Conservation (phyloP, 2,888 invertebrate species). For the Miltochrista miniata region DNA sequence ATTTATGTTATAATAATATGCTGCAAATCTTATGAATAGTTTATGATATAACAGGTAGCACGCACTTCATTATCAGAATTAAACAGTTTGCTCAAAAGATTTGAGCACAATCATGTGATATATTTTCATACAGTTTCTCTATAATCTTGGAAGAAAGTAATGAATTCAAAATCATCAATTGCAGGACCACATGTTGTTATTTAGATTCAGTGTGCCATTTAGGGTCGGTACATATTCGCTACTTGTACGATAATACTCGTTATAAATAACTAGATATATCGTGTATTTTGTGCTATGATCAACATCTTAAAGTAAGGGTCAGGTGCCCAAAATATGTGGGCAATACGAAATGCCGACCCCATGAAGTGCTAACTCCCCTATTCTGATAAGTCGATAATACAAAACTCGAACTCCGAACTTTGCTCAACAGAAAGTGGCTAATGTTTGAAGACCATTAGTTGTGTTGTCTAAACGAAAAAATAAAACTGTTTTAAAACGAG, state of each 20-base stretch:
- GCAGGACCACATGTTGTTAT: conserved; percentile 52
- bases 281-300: too few relatives aligned
- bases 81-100: conserved; percentile 45
- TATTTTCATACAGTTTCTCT: conserved; percentile 60
- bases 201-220: conserved; percentile 52
- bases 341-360: background rate
- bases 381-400: background rate
- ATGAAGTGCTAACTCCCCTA: background rate
- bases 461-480: conserved; percentile 13
- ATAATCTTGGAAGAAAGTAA: conserved; percentile 50
- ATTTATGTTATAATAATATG: conserved; percentile 37
- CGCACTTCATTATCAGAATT: conserved; percentile 44
- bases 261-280: background rate
- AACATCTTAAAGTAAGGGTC: too few relatives aligned
- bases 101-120: conserved; percentile 46
- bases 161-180: conserved; percentile 49
- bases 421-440: conserved; percentile 5
- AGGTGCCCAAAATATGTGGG: too few relatives aligned
- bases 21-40: conserved; percentile 61
- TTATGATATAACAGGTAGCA: conserved; percentile 49
- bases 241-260: background rate
- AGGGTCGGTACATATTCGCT: background rate
- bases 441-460: background rate
- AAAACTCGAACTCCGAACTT: background rate
- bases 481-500: conserved; percentile 4